Percentiles rank a stretch among this genome's conserved stretches.
Evolutionary conservation across 2,888 invertebrate species (phyloP).

Genomic region (Melikaiella ostensackeni): DNA sequence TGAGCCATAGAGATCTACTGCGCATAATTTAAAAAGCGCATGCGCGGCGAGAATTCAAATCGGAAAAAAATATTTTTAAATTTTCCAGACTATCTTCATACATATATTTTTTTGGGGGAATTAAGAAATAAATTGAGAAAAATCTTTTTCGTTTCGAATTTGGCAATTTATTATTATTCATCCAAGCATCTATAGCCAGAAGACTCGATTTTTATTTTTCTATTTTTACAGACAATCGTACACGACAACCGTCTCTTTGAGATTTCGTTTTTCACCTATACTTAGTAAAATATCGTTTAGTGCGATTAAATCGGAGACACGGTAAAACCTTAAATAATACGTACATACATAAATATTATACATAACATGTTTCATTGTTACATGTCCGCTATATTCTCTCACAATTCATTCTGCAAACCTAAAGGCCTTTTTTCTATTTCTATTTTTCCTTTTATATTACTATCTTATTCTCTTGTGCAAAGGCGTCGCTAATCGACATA

Average conservation of each 20-base stretch:
- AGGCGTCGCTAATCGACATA: conserved; percentile 29
- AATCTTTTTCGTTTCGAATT: not conserved
- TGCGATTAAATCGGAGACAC: conserved; percentile 56
- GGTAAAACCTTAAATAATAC: conserved; percentile 64
- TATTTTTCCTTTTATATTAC: conserved; percentile 43
- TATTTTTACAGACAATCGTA: conserved; percentile 26
- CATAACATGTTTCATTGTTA: conserved; percentile 48
- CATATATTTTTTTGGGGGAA: no score
- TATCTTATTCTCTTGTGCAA: conserved; percentile 27
- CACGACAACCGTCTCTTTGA: not conserved
- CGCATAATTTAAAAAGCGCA: no score
- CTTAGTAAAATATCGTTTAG: conserved; percentile 42
- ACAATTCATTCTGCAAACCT: conserved; percentile 7
- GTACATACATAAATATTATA: conserved; percentile 71
- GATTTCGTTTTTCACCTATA: not conserved
- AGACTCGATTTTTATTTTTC: not conserved
- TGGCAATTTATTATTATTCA: conserved; percentile 2
- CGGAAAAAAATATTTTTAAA: no score
- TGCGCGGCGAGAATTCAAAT: no score
- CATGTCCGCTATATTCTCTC: conserved; percentile 10
- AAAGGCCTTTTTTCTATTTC: conserved; percentile 37
- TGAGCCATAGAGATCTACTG: no score
- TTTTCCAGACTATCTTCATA: no score
- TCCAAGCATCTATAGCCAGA: conserved; percentile 30
- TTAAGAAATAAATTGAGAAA: conserved; percentile 35